Percentiles rank a stretch among this genome's conserved stretches.
phyloP scores from a whole-genome alignment of 2,797 vertebrate species.

The Neosilurus hyrtlii region DNA sequence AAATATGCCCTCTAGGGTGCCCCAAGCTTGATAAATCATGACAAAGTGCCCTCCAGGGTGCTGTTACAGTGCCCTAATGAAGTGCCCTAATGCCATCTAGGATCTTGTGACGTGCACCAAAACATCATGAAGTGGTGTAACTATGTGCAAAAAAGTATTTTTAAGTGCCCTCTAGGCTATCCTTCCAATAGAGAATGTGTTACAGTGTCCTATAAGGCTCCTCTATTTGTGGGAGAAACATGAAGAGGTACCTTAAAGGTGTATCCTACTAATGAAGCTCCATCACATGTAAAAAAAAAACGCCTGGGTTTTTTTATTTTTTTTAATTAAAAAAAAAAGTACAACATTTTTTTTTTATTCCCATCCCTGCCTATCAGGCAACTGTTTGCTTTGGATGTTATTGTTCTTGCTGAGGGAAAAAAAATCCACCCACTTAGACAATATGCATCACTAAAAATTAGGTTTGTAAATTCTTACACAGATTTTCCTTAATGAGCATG shows the following conservation, averaged over 20 bases:
- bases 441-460: not conserved
- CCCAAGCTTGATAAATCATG: not conserved
- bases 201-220: not conserved
- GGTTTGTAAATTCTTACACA: not conserved
- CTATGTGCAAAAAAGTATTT: not conserved
- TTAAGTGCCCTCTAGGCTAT: not conserved
- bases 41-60: not conserved
- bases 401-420: not conserved
- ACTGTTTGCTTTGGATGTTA: not conserved
- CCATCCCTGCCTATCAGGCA: not conserved
- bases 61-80: not conserved
- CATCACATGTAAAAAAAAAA: not conserved
- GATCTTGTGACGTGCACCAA: not conserved
- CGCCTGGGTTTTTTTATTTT: too few relatives aligned
- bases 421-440: not conserved
- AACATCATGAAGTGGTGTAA: not conserved
- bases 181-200: not conserved
- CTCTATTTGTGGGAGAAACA: not conserved
- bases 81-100: not conserved
- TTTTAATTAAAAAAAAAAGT: too few relatives aligned
- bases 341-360: not conserved
- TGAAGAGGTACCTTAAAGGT: not conserved
- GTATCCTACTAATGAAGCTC: not conserved
- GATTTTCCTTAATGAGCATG: not conserved
- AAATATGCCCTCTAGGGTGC: not conserved